Evolutionary conservation across 1,140 invertebrate genomes (phyloP).

Genomic region (Hypothenemus hampei): DNA sequence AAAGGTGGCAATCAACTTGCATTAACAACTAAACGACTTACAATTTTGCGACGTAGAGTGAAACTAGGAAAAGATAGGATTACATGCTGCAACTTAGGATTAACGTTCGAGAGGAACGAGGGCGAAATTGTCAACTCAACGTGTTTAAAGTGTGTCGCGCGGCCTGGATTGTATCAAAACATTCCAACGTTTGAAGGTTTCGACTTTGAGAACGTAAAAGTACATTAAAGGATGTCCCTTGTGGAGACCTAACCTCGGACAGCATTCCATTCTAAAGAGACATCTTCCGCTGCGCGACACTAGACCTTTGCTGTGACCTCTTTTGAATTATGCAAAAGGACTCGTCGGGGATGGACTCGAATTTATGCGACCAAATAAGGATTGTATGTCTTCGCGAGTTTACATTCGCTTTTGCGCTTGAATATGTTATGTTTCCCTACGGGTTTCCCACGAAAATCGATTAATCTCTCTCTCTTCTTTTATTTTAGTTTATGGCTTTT

Average conservation of each 20-base stretch:
- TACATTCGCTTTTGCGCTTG: too few species aligned
- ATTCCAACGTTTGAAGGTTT: background rate
- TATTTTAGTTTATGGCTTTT: too few species aligned
- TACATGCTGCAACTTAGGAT: constrained; percentile 10
- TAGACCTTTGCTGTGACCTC: background rate
- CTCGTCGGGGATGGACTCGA: background rate
- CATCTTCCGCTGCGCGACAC: background rate
- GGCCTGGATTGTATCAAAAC: background rate
- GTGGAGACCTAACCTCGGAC: background rate
- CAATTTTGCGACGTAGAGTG: constrained; percentile 1
- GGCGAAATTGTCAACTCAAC: constrained; percentile 12
- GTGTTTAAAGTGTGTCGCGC: constrained; percentile 17
- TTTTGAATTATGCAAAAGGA: background rate
- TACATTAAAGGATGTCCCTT: background rate
- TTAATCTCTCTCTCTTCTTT: too few species aligned
- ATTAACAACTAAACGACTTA: constrained; percentile 5
- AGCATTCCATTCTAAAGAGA: background rate
- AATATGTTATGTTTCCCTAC: too few species aligned
- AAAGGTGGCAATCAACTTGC: too few species aligned
- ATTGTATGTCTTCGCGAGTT: too few species aligned
- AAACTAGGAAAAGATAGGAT: constrained; percentile 16
- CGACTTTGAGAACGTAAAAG: background rate
- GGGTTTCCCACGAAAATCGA: too few species aligned
- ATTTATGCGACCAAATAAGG: too few species aligned
- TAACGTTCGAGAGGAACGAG: constrained; percentile 6